Evolutionary conservation across 2,797 vertebrate species (phyloP), one percentile per base, ranked within the genome.

Genomic region (Onychomys arenicola): DNA sequence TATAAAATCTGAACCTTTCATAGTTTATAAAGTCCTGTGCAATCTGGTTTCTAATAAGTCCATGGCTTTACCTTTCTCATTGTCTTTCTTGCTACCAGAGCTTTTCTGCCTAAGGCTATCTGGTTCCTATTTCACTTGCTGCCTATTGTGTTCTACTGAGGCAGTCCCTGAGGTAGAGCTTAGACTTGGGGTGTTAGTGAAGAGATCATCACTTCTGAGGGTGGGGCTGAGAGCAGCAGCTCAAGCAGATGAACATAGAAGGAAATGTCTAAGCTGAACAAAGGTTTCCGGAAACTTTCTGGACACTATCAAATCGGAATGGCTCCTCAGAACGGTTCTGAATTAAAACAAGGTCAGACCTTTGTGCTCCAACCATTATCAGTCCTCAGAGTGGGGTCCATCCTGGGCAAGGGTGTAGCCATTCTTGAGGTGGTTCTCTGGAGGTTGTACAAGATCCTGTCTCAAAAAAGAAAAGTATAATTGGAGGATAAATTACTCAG

Each of bases 31-130:
- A 93, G 63, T 34, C 25, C 34, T 61, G 19, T 19, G 40, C 19
- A 34, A 25, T 78, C 14, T 83, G 46, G 7, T 25, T 17, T 77
- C 25, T 63, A 12, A 86, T 93, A 83, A 5, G 5, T 46, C 37
- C 59, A 55, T 86, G 46, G 9, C 92, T 65, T 75, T 46, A 86
- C 65, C 19, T 67, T n/a, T 90, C 32, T 57, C n/a, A n/a, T 90
- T 80, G 8, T n/a, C 61, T 14, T 49, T 90, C 71, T 88, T 96
- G 75, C 61, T 86, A 78, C 34, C 43, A 76, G 55, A 21, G 95
- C 2, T 19, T 92, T 78, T 80, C 19, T 6, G 90, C 8, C 71
- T 43, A 88, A 88, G n/a, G 59, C 76, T 9, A n/a, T 84, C 73
- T 82, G 10, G 57, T 94, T 83, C 17, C 11, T 80, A 25, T 95